phyloP scores from a whole-genome alignment of 2,888 invertebrate species.

The Maniola hyperantus region DNA sequence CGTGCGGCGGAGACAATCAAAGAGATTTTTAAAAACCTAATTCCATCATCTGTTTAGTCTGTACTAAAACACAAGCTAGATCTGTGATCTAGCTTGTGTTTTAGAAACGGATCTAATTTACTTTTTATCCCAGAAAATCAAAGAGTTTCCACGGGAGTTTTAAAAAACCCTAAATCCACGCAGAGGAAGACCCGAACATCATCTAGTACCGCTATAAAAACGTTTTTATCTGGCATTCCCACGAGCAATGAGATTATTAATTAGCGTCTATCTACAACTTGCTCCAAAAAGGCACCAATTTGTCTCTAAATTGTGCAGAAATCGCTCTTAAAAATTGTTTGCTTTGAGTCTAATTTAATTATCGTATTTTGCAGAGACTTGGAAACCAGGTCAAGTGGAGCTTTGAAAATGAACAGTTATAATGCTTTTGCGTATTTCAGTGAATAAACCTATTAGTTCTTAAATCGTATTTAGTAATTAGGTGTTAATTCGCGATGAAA shows the following conservation, averaged over 20 bases:
- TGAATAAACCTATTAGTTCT: neutral
- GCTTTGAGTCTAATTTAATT: slow-evolving; percentile 11
- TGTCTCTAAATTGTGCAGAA: slow-evolving; percentile 1
- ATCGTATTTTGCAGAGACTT: slow-evolving; percentile 2
- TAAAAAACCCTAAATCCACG: too few relatives aligned
- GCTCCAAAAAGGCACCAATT: neutral
- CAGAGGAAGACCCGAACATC: too few relatives aligned
- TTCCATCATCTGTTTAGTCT: too few relatives aligned
- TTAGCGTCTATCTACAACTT: neutral
- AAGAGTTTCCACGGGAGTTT: too few relatives aligned
- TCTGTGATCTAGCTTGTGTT: too few relatives aligned
- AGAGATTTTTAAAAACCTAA: too few relatives aligned
- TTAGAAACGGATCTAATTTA: too few relatives aligned
- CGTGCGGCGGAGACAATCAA: neutral
- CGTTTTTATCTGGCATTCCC: neutral
- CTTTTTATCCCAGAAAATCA: too few relatives aligned
- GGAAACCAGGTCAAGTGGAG: neutral
- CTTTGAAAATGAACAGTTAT: neutral
- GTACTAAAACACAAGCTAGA: too few relatives aligned
- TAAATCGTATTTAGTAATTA: neutral
- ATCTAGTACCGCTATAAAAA: neutral
- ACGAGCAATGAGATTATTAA: neutral
- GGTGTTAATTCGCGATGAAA: neutral
- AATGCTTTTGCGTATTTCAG: neutral
- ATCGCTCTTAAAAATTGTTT: neutral